Base-by-base conservation (phyloP, 2,888 invertebrate genomes). In the Lasioglossum figueresi region DNA sequence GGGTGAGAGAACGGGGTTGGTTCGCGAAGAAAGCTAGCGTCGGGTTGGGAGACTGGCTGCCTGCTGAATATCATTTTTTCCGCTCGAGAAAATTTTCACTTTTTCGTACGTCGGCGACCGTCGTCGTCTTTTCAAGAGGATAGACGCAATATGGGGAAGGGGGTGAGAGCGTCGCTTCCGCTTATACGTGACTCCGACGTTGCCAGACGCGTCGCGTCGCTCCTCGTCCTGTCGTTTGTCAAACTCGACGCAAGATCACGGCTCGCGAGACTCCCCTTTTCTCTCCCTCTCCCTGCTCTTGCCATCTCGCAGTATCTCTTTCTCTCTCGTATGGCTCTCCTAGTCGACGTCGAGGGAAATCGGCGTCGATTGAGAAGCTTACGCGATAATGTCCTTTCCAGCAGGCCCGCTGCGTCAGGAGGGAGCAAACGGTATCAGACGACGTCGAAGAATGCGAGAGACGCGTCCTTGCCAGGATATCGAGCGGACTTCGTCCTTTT, bases 11-110 rank as follows among this genome's bases (percentile, higher is more conserved):
- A 31, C 12, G 76, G 59, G 48, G 48, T 45, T 27, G 76, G 31
- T 63, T 16, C 66, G 68, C 40, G 81, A 8, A 31, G 45, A n/a
- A 48, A 52, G 59, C 59, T 81, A 31, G 71, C 63, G 71, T 70
- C 81, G 8, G 31, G 31, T 16, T 31, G 16, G 63, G 78, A 84
- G 63, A 79, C 88, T 77, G 90, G 79, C 85, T 87, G 89, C 80
- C 88, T 88, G 91, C 91, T 91, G 91, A 91, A 91, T 91, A 91
- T 91, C 91, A 91, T 91, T 91, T 91, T 91, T 91, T 91, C 91
- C 91, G 87, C 91, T 91, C 91, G 91, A 91, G 83, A 81, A 91
- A 86, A 91, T 91, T 88, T 91, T 91, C 91, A 88, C 91, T 90
- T 91, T 90, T 91, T 85, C 91, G 87, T 87, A 76, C 84, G 70